Conservation (phyloP, 1,140 invertebrate species). For the Bombus waltoni region DNA sequence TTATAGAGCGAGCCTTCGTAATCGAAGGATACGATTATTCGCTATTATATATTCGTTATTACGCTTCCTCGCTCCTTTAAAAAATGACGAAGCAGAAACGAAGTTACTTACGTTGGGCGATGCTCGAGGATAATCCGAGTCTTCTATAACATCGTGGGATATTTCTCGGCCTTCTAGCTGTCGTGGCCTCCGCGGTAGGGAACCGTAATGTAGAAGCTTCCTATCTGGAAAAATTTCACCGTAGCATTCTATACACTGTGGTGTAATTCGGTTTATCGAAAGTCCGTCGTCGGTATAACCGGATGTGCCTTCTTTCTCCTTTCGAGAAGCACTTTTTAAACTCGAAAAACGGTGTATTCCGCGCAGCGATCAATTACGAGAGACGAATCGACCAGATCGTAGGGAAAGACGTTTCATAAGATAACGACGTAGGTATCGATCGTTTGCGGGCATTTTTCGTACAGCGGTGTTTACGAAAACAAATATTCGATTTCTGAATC, state of each 20-base stretch:
- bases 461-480: not conserved
- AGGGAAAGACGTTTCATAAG: too few species aligned
- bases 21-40: not conserved
- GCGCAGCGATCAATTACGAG: not conserved
- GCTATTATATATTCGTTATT: too few species aligned
- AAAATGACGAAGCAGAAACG: not conserved
- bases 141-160: slow-evolving; percentile 72
- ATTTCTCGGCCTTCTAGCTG: slow-evolving; percentile 74
- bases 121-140: slow-evolving; percentile 75
- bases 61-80: not conserved
- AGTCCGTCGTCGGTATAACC: slow-evolving; percentile 8
- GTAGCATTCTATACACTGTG: slow-evolving; percentile 50
- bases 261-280: slow-evolving; percentile 31
- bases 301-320: not conserved
- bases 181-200: slow-evolving; percentile 74
- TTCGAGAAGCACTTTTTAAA: not conserved
- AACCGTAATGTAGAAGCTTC: slow-evolving; percentile 76
- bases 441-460: not conserved
- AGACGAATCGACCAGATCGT: too few species aligned
- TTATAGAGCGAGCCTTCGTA: not conserved
- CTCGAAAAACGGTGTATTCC: too few species aligned
- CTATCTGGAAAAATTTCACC: slow-evolving; percentile 74
- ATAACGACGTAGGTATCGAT: not conserved
- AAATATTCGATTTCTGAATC: not conserved
- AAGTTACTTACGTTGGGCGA: slow-evolving; percentile 72